Percentiles rank a stretch among this genome's conserved stretches.
phyloP scores from a whole-genome alignment of 1,140 invertebrate genomes.

The Thaumetopoea pityocampa region DNA sequence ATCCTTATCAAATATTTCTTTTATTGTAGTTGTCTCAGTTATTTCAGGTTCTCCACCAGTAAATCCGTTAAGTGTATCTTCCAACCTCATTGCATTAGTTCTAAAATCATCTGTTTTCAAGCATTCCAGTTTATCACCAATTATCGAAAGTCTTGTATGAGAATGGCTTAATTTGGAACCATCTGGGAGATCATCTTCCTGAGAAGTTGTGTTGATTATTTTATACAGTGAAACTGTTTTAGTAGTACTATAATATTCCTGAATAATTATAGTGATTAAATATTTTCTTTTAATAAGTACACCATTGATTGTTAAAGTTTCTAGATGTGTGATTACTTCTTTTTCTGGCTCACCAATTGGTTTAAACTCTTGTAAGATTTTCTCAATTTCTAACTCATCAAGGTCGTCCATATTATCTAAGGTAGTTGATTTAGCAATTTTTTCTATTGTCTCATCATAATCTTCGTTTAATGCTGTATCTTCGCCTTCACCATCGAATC shows the following conservation, averaged over 20 bases:
- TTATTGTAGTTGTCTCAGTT: slow-evolving; percentile 30
- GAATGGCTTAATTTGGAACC: not conserved
- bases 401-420: not conserved
- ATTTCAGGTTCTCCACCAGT: no score
- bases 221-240: slow-evolving; percentile 5
- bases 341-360: slow-evolving; percentile 5
- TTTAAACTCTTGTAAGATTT: slow-evolving; percentile 1
- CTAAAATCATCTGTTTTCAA: no score
- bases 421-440: not conserved
- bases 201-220: not conserved
- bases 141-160: no score
- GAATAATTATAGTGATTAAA: slow-evolving; percentile 24
- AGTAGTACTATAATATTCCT: slow-evolving; percentile 3
- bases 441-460: not conserved
- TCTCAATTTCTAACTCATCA: slow-evolving; percentile 3
- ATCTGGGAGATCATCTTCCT: slow-evolving; percentile 9
- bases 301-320: slow-evolving; percentile 9
- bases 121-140: no score
- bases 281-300: slow-evolving; percentile 24
- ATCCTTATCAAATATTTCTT: slow-evolving; percentile 26
- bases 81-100: no score
- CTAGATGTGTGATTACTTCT: not conserved
- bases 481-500: slow-evolving; percentile 34
- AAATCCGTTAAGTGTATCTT: no score
- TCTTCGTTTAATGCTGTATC: slow-evolving; percentile 6